Base-by-base conservation (phyloP, 2,113 vertebrate genomes). In the Pterocles burchelli region DNA sequence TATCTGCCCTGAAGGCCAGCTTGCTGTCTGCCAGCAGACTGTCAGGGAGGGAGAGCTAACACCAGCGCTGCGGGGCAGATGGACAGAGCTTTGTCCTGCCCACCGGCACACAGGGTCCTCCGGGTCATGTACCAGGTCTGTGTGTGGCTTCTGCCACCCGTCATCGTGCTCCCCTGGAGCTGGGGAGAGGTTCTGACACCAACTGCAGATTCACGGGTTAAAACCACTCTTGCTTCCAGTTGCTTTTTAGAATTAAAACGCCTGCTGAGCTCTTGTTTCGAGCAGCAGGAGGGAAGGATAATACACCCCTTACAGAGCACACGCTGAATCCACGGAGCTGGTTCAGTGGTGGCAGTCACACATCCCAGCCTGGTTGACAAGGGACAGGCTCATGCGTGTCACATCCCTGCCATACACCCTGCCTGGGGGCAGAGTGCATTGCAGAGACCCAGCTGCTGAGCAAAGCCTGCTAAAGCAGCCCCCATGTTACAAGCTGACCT, bases 141-240 rank as follows among this genome's bases (percentile, higher is more conserved):
- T 34, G 51, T 14, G 80, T 46, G 26, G 48, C 22, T 68, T 49
- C 57, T 92, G 62, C 38, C 54, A 3, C 54, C 59, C 49, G 1
- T 4, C 31, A 1, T 10, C 0, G 0, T 17, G 17, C 43, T 65
- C 17, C 34, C 31, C 43, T 9, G 20, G 22, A 52, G 43, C 13
- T 3, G 9, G 28, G 74, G 31, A 59, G 11, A 62, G 9, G 11
- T 36, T 75, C 75, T 79, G 78, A 17, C 20, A 12, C 8, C 59
- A 91, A 4, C 70, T 65, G 46, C 65, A 31, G n/a, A 17, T 67
- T 31, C 43, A 14, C 0, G 4, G 77, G 24, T 62, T 81, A 49
- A 78, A 74, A 7, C 17, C 41, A 6, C 34, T 67, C 43, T 70
- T 31, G 3, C 21, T 87, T 84, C 45, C 57, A 21, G 46, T 15